Conservation (phyloP, 2,113 vertebrate genomes). For the Chitala chitala region DNA sequence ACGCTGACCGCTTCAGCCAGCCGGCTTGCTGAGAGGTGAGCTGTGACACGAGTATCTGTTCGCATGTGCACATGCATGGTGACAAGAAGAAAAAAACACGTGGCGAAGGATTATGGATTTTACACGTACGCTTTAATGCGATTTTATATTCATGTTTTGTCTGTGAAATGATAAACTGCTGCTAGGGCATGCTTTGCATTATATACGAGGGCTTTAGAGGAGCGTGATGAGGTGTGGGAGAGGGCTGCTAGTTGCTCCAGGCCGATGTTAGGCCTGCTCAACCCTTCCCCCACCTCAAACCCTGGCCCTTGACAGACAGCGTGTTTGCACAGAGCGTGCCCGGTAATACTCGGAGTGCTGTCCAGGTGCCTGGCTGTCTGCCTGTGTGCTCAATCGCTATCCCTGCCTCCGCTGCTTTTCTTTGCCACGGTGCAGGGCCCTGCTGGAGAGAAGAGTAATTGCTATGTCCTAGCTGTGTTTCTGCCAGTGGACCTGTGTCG, state of each 20-base stretch:
- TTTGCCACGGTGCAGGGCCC: no score
- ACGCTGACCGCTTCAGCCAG: neutral
- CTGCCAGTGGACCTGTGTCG: neutral
- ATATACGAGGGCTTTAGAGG: neutral
- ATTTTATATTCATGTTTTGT: no score
- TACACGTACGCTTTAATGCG: no score
- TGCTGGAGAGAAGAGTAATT: neutral
- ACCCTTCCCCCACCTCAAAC: conserved; percentile 29
- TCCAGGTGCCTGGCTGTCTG: no score
- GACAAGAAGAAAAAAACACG: no score
- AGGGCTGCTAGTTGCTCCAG: conserved; percentile 48
- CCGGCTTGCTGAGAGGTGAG: neutral
- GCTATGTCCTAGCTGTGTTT: neutral
- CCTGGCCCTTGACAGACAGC: neutral
- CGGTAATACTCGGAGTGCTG: conserved; percentile 21
- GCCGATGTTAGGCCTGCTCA: conserved; percentile 59
- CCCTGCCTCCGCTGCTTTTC: no score
- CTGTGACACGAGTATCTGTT: no score
- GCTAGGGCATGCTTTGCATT: no score
- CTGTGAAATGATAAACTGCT: no score
- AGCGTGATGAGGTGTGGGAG: conserved; percentile 40
- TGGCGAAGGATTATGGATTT: no score
- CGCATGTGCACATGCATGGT: no score
- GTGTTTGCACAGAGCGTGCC: neutral
- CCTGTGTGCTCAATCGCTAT: no score